A percentile compares a stretch with the other conserved stretches of the same genome.
These are phyloP conservation scores for Volucella inanis DNA, from an alignment of 2,888 invertebrate species.

Conservation along the genomic window DNA sequence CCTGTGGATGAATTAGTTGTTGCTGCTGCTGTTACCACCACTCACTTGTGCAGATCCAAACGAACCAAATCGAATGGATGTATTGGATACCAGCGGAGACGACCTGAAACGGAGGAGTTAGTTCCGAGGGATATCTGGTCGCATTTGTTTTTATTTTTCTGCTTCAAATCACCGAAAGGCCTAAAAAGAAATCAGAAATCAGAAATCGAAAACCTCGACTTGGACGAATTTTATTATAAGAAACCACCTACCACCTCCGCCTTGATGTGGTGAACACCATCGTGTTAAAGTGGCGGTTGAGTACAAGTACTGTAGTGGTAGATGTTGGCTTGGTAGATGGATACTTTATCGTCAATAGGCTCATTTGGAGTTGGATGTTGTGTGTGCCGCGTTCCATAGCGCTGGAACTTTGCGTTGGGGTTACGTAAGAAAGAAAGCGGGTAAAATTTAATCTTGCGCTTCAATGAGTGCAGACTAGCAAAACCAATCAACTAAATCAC, in stretches of 20 bases:
- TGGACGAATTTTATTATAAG: neutral
- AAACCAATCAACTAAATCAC: conserved; percentile 74
- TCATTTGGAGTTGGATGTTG: conserved; percentile 46
- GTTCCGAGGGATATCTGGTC: neutral
- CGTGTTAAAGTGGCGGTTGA: conserved; percentile 19
- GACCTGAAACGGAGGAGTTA: conserved; percentile 26
- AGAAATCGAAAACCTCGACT: conserved; percentile 67
- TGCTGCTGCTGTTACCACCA: conserved; percentile 18
- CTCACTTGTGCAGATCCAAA: conserved; percentile 61
- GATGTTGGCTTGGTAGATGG: neutral
- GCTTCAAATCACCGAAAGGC: conserved; percentile 49
- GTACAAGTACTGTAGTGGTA: neutral
- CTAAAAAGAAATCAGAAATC: conserved; percentile 73
- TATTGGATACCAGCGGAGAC: neutral
- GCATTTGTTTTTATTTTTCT: conserved; percentile 45
- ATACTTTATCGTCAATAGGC: conserved; percentile 54
- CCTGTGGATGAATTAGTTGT: conserved; percentile 63
- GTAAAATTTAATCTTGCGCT: conserved; percentile 72
- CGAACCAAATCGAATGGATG: conserved; percentile 57
- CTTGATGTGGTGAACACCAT: conserved; percentile 17
- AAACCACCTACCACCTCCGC: conserved; percentile 52
- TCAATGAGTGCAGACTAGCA: conserved; percentile 73
- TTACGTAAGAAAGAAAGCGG: conserved; percentile 73
- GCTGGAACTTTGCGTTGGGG: conserved; percentile 25
- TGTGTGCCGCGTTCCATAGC: conserved; percentile 60